phyloP scores from a whole-genome alignment of 2,797 vertebrate genomes.

The Lacerta bilineata region DNA sequence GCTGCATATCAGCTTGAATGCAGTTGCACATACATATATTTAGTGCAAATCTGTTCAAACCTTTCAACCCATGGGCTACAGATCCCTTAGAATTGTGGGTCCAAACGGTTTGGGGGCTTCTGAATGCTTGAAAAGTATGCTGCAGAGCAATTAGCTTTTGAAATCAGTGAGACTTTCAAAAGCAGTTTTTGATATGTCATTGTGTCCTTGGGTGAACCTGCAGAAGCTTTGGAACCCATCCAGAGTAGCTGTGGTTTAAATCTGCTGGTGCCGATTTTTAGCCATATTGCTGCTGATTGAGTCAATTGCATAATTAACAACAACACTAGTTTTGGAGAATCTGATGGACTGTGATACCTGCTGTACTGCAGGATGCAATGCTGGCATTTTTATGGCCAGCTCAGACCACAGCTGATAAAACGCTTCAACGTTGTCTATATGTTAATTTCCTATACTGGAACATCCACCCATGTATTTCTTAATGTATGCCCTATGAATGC shows the following conservation, averaged over 20 bases:
- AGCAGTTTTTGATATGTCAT: neutral
- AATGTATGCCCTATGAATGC: neutral
- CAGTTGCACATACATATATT: neutral
- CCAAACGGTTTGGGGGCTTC: too few relatives aligned
- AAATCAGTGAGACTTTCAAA: neutral
- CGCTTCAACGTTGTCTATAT: neutral
- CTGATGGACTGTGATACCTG: neutral
- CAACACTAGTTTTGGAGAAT: neutral
- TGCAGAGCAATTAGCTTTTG: neutral
- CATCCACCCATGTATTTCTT: neutral
- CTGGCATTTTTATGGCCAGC: neutral
- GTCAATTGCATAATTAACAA: neutral
- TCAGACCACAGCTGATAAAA: neutral
- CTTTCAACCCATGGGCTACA: neutral
- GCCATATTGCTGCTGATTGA: neutral
- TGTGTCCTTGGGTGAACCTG: neutral
- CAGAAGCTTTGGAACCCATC: neutral
- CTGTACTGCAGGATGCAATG: neutral
- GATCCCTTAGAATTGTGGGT: neutral
- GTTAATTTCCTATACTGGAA: neutral
- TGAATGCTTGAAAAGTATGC: neutral
- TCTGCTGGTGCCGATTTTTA: neutral
- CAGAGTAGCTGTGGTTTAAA: neutral
- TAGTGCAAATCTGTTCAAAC: neutral
- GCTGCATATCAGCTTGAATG: neutral